A percentile compares a stretch with the other conserved stretches of the same genome.
phyloP scores from a whole-genome alignment of 2,797 vertebrate species.

The Tiaroga cobitis region DNA sequence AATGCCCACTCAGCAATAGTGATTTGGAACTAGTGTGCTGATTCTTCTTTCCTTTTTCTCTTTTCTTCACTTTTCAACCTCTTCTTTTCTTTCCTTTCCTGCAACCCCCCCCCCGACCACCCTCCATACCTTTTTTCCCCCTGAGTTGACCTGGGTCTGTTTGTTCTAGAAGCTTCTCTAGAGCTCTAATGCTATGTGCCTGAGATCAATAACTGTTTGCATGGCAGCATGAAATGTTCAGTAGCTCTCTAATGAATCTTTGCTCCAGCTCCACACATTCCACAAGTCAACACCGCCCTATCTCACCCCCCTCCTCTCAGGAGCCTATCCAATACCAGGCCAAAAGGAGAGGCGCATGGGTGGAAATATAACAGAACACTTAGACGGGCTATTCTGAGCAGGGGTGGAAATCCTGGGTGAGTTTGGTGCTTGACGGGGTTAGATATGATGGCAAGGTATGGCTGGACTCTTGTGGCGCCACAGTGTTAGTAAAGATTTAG shows the following conservation, averaged over 20 bases:
- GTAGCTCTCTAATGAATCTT: slow-evolving; percentile 81
- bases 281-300: slow-evolving; percentile 78
- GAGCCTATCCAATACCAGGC: slow-evolving; percentile 56
- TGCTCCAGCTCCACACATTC: slow-evolving; percentile 79
- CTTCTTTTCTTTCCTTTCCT: slow-evolving; percentile 22
- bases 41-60: slow-evolving; percentile 36
- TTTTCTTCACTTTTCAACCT: slow-evolving; percentile 26
- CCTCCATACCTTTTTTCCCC: slow-evolving; percentile 17
- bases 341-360: slow-evolving; percentile 56
- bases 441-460: slow-evolving; percentile 54
- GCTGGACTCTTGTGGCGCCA: slow-evolving; percentile 63
- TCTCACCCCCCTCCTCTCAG: slow-evolving; percentile 47
- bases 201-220: slow-evolving; percentile 75
- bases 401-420: slow-evolving; percentile 63
- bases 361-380: slow-evolving; percentile 63
- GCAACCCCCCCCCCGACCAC: background rate
- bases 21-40: slow-evolving; percentile 70
- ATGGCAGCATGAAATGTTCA: slow-evolving; percentile 75
- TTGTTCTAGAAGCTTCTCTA: slow-evolving; percentile 62
- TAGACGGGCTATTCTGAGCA: slow-evolving; percentile 59
- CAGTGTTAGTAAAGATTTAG: slow-evolving; percentile 64
- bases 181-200: slow-evolving; percentile 60
- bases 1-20: slow-evolving; percentile 82
- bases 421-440: slow-evolving; percentile 61
- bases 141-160: slow-evolving; percentile 72